A percentile compares a stretch with the other conserved stretches of the same genome.
phyloP scores from a whole-genome alignment of 2,113 vertebrate genomes.

The Grallaria varia region DNA sequence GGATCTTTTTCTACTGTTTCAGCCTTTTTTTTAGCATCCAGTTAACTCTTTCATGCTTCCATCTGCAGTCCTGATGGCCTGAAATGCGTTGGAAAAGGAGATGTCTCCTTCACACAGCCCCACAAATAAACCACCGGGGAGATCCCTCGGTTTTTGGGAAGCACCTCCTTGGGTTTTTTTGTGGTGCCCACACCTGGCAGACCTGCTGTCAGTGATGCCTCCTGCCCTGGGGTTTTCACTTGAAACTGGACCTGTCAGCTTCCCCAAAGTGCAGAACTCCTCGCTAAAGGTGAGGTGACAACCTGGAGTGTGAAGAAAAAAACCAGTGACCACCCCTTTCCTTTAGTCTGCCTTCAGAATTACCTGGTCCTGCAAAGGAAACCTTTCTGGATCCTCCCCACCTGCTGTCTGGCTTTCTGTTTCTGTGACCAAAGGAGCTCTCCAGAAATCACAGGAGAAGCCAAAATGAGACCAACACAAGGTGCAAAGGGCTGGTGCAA shows the following conservation, averaged over 20 bases:
- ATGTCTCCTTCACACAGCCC: background rate
- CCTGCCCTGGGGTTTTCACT: background rate
- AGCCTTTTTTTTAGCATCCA: background rate
- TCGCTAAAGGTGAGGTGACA: background rate
- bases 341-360: background rate
- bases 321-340: background rate
- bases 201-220: fast-evolving
- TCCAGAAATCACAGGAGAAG: background rate
- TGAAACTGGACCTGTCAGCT: background rate
- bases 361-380: background rate
- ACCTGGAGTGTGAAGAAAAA: background rate
- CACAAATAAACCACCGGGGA: background rate
- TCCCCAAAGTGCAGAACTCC: background rate
- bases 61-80: background rate
- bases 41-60: background rate
- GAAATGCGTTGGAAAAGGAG: background rate
- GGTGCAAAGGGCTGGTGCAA: background rate
- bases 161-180: background rate
- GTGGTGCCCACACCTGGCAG: background rate
- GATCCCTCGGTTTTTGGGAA: background rate
- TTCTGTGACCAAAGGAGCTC: background rate
- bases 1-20: background rate
- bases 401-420: background rate
- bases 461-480: background rate
- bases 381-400: background rate